A percentile compares a stretch with the other conserved stretches of the same genome.
phyloP scores from a whole-genome alignment of 2,113 vertebrate genomes.

The Xenus cinereus region DNA sequence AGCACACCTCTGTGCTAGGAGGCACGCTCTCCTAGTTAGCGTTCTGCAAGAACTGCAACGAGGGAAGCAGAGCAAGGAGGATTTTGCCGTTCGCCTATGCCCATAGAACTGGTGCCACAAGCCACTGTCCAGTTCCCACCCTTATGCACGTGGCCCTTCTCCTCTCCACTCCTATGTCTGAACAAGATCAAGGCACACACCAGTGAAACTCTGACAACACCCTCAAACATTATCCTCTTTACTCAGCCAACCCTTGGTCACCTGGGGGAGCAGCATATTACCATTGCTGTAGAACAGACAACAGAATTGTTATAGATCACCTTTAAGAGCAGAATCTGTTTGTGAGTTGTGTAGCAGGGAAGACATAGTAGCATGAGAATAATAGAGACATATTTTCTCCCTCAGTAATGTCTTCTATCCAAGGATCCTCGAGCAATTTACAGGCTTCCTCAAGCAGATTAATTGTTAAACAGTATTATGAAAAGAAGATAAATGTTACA shows the following conservation, averaged over 20 bases:
- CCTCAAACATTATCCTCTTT: neutral
- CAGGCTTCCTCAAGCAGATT: neutral
- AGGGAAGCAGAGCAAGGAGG: neutral
- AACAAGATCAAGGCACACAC: neutral
- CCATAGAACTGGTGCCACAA: neutral
- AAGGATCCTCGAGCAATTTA: neutral
- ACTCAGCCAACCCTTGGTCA: neutral
- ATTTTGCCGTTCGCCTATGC: neutral
- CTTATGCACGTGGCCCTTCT: neutral
- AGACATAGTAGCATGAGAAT: neutral
- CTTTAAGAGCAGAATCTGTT: neutral
- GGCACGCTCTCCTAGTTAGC: neutral
- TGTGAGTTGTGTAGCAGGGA: neutral
- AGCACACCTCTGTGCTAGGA: neutral
- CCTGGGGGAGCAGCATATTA: neutral
- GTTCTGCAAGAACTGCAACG: neutral
- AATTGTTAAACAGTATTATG: neutral
- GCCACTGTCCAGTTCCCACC: neutral
- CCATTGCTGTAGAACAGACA: neutral
- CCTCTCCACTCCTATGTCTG: neutral
- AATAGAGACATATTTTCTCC: neutral
- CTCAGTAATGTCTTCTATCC: neutral
- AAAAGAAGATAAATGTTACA: neutral
- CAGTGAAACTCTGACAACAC: neutral
- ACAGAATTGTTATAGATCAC: neutral